Conservation (phyloP, 2,113 vertebrate genomes). For the Barbus barbus region DNA sequence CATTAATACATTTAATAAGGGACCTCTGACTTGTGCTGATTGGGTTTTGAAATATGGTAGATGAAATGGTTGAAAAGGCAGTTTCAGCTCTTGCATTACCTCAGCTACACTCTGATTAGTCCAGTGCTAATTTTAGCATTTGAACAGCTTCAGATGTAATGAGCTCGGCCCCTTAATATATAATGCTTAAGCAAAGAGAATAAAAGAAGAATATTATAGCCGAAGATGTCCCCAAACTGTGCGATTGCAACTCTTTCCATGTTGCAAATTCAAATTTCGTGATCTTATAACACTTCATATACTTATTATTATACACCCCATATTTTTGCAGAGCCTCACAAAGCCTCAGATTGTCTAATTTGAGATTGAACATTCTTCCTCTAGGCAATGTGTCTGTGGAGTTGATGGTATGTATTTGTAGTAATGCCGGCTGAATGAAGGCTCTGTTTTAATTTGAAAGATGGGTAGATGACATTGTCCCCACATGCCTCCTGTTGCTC, state of each 20-base stretch:
- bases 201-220: background rate
- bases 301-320: constrained; percentile 2
- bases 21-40: constrained; percentile 34
- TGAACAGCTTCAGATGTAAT: constrained; percentile 14
- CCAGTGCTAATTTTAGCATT: constrained; percentile 10
- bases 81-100: constrained; percentile 33
- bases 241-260: background rate
- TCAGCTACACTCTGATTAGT: constrained; percentile 25
- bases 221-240: background rate
- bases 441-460: constrained; percentile 23
- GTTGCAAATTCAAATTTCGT: background rate
- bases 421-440: constrained; percentile 29
- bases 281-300: background rate
- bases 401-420: constrained; percentile 29
- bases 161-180: constrained; percentile 4
- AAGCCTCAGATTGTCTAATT: constrained; percentile 20
- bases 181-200: constrained; percentile 1
- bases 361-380: constrained; percentile 14
- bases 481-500: background rate
- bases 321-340: constrained; percentile 20
- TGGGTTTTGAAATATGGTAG: constrained; percentile 30
- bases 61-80: constrained; percentile 20
- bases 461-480: background rate
- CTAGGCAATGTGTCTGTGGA: background rate
- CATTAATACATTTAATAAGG: constrained; percentile 42